A percentile compares a stretch with the other conserved stretches of the same genome.
Conservation (phyloP, 2,797 vertebrate genomes). For the Numenius phaeopus region DNA sequence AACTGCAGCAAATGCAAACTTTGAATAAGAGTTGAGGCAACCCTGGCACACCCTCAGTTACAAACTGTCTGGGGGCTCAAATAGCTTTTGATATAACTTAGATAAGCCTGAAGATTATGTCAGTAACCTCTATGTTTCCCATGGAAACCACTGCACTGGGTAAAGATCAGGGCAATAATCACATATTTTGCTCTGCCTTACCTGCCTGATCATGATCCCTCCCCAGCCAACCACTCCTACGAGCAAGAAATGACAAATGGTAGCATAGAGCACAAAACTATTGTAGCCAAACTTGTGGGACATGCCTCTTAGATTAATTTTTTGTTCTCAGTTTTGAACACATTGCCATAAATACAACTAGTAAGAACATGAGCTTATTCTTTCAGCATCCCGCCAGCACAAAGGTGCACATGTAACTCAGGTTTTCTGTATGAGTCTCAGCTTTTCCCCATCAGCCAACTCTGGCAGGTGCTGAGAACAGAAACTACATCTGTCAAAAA, state of each 20-base stretch:
- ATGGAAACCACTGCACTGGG: not conserved
- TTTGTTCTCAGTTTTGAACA: not conserved
- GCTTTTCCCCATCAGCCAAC: not conserved
- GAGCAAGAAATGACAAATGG: not conserved
- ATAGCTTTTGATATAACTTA: not conserved
- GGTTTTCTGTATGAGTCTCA: not conserved
- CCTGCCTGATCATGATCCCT: not conserved
- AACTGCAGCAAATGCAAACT: not conserved
- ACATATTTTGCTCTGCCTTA: not conserved
- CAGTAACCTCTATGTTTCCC: not conserved
- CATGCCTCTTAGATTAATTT: not conserved
- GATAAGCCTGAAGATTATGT: not conserved
- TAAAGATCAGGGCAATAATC: not conserved
- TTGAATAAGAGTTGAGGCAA: not conserved
- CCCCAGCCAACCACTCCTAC: not conserved
- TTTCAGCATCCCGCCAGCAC: not conserved
- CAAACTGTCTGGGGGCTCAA: not conserved
- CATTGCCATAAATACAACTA: not conserved
- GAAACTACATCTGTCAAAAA: not conserved
- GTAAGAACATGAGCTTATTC: not conserved
- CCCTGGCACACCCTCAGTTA: not conserved
- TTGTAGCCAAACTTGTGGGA: not conserved
- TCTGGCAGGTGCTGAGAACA: not conserved
- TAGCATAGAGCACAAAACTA: not conserved
- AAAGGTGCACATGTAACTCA: not conserved